These are phyloP conservation scores for Trochalopteron elliotii DNA, from an alignment of 2,113 vertebrate genomes.

Conservation along the genomic window DNA sequence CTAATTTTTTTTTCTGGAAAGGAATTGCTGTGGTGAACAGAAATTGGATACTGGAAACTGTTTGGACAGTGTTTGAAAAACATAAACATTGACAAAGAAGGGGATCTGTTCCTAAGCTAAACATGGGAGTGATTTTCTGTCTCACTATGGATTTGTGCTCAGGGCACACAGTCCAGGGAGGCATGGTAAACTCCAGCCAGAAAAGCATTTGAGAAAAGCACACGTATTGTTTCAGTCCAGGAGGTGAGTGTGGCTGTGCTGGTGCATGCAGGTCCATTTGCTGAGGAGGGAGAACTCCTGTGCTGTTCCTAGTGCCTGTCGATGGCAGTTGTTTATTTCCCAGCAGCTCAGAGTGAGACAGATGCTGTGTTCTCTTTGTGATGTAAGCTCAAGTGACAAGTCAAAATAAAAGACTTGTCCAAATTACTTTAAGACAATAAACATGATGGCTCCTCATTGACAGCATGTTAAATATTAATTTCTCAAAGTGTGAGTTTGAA, in stretches of 20 bases:
- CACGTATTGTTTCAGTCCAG: not conserved
- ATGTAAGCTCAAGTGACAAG: constrained; percentile 31
- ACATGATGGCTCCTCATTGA: not conserved
- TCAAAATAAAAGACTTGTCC: constrained; percentile 1
- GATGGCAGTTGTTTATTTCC: not conserved
- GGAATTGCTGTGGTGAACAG: not conserved
- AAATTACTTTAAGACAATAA: not conserved
- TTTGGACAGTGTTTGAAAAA: not conserved
- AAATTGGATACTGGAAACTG: not conserved
- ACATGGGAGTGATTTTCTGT: not conserved
- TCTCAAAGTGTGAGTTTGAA: not conserved
- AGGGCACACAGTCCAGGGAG: not conserved
- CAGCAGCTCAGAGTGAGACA: not conserved
- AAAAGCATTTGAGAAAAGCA: not conserved
- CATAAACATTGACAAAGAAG: not conserved
- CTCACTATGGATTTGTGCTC: not conserved
- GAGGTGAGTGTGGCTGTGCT: not conserved
- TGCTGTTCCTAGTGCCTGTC: not conserved
- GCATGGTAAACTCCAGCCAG: not conserved
- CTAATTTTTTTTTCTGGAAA: not conserved
- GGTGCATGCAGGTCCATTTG: not conserved
- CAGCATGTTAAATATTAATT: constrained; percentile 30
- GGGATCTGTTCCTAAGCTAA: not conserved
- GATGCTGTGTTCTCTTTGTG: not conserved
- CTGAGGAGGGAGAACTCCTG: not conserved